These are phyloP conservation scores for Sminthurides bifidus DNA, from an alignment of 1,140 invertebrate species.

Conservation along the genomic window DNA sequence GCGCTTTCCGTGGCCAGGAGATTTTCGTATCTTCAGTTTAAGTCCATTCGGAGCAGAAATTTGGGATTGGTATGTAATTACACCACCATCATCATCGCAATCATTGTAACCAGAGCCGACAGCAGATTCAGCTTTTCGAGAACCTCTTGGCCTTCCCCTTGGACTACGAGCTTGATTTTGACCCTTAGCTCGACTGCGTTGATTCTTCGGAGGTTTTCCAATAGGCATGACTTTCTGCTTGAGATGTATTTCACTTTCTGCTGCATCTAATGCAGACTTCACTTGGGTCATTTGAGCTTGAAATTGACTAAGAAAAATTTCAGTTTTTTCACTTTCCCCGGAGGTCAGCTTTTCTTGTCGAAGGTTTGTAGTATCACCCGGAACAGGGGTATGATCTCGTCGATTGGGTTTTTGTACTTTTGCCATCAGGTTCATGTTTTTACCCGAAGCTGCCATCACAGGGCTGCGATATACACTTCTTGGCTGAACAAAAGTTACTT, in stretches of 20 bases:
- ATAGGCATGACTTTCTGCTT: not conserved
- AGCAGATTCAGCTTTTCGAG: too few relatives aligned
- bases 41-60: conserved; percentile 41
- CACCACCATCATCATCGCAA: not conserved
- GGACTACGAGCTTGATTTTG: not conserved
- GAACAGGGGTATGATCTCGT: not conserved
- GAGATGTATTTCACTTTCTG: conserved; percentile 17
- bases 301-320: conserved; percentile 27
- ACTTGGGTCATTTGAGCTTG: conserved; percentile 32
- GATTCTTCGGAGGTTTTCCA: not conserved
- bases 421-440: conserved; percentile 21
- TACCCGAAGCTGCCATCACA: conserved; percentile 5
- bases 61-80: conserved; percentile 25
- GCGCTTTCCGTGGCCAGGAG: conserved; percentile 33
- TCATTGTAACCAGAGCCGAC: not conserved
- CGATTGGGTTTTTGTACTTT: conserved; percentile 19
- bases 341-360: too few relatives aligned
- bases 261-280: conserved; percentile 30
- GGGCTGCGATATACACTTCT: not conserved
- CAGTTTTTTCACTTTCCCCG: conserved; percentile 18
- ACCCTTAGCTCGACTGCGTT: not conserved
- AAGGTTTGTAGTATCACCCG: conserved; percentile 2
- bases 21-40: conserved; percentile 51
- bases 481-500: not conserved
- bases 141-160: not conserved